These are phyloP conservation scores for Oreochromis mossambicus DNA, from an alignment of 2,797 vertebrate species.

Conservation along the genomic window DNA sequence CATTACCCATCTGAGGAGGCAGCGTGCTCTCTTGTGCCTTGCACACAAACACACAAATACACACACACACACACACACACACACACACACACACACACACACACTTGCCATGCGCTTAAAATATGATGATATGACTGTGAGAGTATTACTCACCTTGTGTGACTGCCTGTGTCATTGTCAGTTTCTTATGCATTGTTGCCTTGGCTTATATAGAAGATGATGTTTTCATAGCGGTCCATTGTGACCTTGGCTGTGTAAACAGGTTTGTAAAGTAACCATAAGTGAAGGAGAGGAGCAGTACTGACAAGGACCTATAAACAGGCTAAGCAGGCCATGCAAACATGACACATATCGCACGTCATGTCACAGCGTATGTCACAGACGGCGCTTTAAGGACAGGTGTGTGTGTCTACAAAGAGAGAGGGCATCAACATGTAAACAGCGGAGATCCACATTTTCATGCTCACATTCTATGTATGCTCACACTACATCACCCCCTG, in stretches of 20 bases:
- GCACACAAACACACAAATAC: constrained; percentile 30
- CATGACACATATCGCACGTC: constrained; percentile 52
- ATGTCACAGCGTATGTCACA: not conserved
- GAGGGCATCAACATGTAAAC: constrained; percentile 30
- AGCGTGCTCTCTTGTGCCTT: constrained; percentile 50
- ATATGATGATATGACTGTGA: constrained; percentile 55
- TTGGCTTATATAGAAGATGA: constrained; percentile 62
- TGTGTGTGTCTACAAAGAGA: constrained; percentile 1
- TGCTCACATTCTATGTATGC: constrained; percentile 29
- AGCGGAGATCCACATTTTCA: not conserved
- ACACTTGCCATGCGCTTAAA: constrained; percentile 50
- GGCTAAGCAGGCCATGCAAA: constrained; percentile 65
- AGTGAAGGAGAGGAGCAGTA: constrained; percentile 43
- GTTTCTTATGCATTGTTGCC: constrained; percentile 54
- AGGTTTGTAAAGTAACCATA: constrained; percentile 65
- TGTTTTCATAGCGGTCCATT: constrained; percentile 59
- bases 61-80: constrained; percentile 23
- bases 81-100: not conserved
- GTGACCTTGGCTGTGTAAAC: constrained; percentile 69
- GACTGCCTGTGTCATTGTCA: constrained; percentile 53
- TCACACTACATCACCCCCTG: constrained; percentile 52
- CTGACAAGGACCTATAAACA: constrained; percentile 63
- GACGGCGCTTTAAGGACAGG: constrained; percentile 8
- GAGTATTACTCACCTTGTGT: constrained; percentile 40
- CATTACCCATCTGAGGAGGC: constrained; percentile 72